Evolutionary conservation across 2,888 invertebrate species (phyloP).

Genomic region (Belgica antarctica): DNA sequence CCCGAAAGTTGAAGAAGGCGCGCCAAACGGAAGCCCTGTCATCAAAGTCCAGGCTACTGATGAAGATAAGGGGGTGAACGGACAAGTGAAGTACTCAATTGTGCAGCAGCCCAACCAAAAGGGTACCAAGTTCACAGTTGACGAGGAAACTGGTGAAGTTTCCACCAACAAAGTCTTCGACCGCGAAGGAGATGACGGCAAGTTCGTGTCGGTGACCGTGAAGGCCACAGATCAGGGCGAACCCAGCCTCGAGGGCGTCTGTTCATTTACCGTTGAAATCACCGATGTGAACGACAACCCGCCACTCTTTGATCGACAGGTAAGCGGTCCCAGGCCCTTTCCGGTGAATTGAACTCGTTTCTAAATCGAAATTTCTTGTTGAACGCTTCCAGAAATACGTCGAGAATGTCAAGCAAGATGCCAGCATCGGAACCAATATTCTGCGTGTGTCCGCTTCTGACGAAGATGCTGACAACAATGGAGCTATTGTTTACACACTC

Average conservation of each 20-base stretch:
- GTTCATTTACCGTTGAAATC: conserved; percentile 97
- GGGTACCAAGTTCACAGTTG: conserved; percentile 92
- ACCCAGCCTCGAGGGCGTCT: conserved; percentile 94
- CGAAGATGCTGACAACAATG: conserved; percentile 96
- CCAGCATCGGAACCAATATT: conserved; percentile 91
- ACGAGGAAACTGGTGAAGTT: conserved; percentile 92
- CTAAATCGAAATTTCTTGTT: conserved; percentile 52
- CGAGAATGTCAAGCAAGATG: conserved; percentile 95
- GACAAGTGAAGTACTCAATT: conserved; percentile 95
- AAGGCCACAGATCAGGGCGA: conserved; percentile 99
- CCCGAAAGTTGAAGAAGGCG: conserved; percentile 92
- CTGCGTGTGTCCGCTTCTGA: conserved; percentile 92
- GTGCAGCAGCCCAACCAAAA: conserved; percentile 93
- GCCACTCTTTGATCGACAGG: conserved; percentile 91
- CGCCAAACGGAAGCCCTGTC: conserved; percentile 89
- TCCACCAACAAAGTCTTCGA: conserved; percentile 95
- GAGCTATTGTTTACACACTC: conserved; percentile 87
- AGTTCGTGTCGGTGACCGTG: conserved; percentile 93
- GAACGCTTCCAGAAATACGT: conserved; percentile 76
- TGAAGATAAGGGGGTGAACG: conserved; percentile 93
- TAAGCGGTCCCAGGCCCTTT: conserved; percentile 52
- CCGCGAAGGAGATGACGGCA: conserved; percentile 93
- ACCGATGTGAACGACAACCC: conserved; percentile 98
- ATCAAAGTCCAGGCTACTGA: conserved; percentile 93
- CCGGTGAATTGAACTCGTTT: neutral